A percentile compares a stretch with the other conserved stretches of the same genome.
Conservation (phyloP, 2,888 invertebrate species). For the Synanthedon myopaeformis region DNA sequence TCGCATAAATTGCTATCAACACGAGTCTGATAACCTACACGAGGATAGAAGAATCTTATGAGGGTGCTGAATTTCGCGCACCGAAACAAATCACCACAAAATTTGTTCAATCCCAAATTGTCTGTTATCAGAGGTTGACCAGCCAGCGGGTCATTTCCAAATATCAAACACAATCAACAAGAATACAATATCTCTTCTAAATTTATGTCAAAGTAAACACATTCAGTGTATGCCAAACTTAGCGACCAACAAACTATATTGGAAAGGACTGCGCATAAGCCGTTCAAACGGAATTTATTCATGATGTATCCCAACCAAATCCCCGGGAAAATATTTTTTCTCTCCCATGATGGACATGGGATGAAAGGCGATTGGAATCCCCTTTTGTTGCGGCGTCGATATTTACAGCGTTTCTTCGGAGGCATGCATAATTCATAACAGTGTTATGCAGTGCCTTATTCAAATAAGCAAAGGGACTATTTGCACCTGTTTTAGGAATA, state of each 20-base stretch:
- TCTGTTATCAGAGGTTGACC: no score
- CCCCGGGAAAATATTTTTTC: constrained; percentile 12
- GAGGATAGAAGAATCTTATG: no score
- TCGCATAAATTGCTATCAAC: no score
- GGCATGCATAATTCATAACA: constrained; percentile 16
- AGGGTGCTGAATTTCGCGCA: no score
- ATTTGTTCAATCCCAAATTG: no score
- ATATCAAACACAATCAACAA: not conserved
- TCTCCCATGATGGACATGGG: constrained; percentile 16
- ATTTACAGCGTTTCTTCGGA: constrained; percentile 6
- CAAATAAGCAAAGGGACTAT: not conserved
- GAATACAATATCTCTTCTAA: not conserved
- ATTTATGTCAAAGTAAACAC: not conserved
- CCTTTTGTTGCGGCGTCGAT: constrained; percentile 9
- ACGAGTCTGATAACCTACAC: no score
- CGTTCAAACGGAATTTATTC: constrained; percentile 31
- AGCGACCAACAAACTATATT: constrained; percentile 16
- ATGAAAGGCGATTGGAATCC: constrained; percentile 12
- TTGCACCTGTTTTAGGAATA: not conserved
- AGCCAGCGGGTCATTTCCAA: not conserved
- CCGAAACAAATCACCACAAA: no score
- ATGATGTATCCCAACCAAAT: constrained; percentile 27
- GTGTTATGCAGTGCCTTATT: constrained; percentile 7
- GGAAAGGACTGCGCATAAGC: constrained; percentile 23
- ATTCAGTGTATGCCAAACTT: not conserved